These are phyloP conservation scores for Apis mellifera DNA, from an alignment of 1,140 invertebrate species.

Conservation along the genomic window DNA sequence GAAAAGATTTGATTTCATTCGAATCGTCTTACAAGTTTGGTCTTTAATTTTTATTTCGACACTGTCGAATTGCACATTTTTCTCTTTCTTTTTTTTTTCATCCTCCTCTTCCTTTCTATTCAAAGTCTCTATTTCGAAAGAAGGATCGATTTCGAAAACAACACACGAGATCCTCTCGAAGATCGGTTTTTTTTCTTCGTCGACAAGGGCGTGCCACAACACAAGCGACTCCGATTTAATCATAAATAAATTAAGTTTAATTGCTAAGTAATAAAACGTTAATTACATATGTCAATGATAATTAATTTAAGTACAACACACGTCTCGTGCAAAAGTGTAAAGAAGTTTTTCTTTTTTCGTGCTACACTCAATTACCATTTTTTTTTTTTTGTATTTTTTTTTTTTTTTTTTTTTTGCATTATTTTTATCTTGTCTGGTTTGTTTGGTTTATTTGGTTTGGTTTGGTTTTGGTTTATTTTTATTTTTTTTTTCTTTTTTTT, in stretches of 20 bases:
- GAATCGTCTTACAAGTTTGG: neutral
- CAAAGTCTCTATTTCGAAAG: slow-evolving; percentile 2
- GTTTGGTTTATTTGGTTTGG: slow-evolving; percentile 29
- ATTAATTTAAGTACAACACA: slow-evolving; percentile 81
- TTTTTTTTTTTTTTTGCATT: slow-evolving; percentile 65
- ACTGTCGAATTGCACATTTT: slow-evolving; percentile 28
- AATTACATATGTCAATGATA: slow-evolving; percentile 79
- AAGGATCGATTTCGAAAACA: slow-evolving; percentile 17
- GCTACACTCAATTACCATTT: slow-evolving; percentile 68
- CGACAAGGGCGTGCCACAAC: slow-evolving; percentile 63
- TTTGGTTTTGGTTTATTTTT: slow-evolving; percentile 25
- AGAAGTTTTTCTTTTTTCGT: slow-evolving; percentile 76
- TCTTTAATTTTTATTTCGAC: slow-evolving; percentile 32
- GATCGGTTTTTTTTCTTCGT: neutral
- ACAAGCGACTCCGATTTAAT: slow-evolving; percentile 72
- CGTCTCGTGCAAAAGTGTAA: slow-evolving; percentile 82
- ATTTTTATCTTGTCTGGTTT: slow-evolving; percentile 23
- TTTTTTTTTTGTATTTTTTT: slow-evolving; percentile 55
- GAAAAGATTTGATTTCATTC: neutral
- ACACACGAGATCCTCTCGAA: slow-evolving; percentile 5
- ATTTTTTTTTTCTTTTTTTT: too few species aligned
- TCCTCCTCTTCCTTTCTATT: neutral
- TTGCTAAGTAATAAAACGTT: slow-evolving; percentile 81
- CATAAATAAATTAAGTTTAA: slow-evolving; percentile 80
- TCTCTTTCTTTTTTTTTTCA: neutral